Evolutionary conservation across 2,888 invertebrate species (phyloP).

Genomic region (Dolomedes plantarius): DNA sequence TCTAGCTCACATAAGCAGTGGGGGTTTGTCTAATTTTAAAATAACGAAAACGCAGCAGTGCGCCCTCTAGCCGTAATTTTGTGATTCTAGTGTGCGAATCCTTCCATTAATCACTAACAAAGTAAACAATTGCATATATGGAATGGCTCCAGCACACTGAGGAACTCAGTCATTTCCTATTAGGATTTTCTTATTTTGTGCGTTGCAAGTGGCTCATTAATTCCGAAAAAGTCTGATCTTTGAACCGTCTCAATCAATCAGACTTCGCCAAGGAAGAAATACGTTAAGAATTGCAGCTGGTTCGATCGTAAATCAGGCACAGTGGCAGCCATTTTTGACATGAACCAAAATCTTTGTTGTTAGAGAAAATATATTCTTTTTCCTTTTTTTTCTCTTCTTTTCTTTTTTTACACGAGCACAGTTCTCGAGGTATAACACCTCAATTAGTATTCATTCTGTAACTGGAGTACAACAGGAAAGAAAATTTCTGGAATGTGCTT

Average conservation of each 20-base stretch:
- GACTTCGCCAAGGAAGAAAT: neutral
- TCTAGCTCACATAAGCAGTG: too few species aligned
- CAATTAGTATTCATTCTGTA: slow-evolving; percentile 53
- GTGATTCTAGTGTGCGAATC: neutral
- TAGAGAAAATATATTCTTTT: too few species aligned
- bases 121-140: slow-evolving; percentile 7
- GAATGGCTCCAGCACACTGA: neutral
- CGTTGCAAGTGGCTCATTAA: slow-evolving; percentile 10
- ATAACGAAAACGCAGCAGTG: too few species aligned
- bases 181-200: slow-evolving; percentile 12
- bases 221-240: slow-evolving; percentile 18
- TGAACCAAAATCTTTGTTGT: neutral
- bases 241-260: slow-evolving; percentile 10
- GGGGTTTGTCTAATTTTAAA: too few species aligned
- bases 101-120: slow-evolving; percentile 2
- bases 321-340: slow-evolving; percentile 5
- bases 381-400: too few species aligned
- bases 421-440: slow-evolving; percentile 18
- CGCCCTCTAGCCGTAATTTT: too few species aligned
- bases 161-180: neutral
- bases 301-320: slow-evolving; percentile 8
- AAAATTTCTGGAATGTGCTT: neutral
- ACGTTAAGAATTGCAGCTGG: neutral
- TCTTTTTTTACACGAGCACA: too few species aligned
- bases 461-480: neutral